Evolutionary conservation across 2,113 vertebrate species (phyloP), one percentile per base, ranked within the genome.

Genomic region (Lepus europaeus): DNA sequence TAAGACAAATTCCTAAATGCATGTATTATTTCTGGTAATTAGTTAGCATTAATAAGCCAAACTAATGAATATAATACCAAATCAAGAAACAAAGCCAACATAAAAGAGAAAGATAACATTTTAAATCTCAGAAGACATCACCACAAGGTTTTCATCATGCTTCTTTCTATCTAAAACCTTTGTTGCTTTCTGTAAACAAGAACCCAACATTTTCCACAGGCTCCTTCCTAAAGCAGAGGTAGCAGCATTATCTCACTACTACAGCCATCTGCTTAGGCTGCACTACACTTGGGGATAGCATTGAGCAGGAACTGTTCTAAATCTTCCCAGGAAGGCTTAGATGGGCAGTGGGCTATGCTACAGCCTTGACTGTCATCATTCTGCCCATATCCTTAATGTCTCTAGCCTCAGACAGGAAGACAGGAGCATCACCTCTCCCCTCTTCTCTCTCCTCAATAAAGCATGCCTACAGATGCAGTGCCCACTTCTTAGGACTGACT

Each of bases 21-120:
- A 79, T 66, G n/a, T 12, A 27, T 59, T 87, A 89, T 20, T 86
- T 77, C 90, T 86, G 51, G 31, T 68, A 84, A 94, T 89, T 61
- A 86, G 81, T 64, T 94, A 90, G 83, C 83, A 70, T 78, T 87
- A 63, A 69, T 70, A 73, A 79, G 45, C 27, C 69, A 33, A 96
- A 87, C 77, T 90, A 77, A 92, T 25, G 79, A 89, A 68, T 31
- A 89, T 1, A 87, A 66, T 49, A 33, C 72, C 51, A 83, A 88
- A 70, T 69, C n/a, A 84, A 72, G 45, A 84, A 95, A 95, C 23
- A 90, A 93, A 61, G 45, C 27, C 53, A 94, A 83, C 13, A 12
- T n/a, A 45, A 82, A 85, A 86, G 23, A 73, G 20, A 90, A 87
- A 82, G 59, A 59, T 29, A 53, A 10, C 31, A 76, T 90, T 76